A percentile compares a stretch with the other conserved stretches of the same genome.
Evolutionary conservation across 2,797 vertebrate genomes (phyloP).

Genomic region (Gambusia yucatana): DNA sequence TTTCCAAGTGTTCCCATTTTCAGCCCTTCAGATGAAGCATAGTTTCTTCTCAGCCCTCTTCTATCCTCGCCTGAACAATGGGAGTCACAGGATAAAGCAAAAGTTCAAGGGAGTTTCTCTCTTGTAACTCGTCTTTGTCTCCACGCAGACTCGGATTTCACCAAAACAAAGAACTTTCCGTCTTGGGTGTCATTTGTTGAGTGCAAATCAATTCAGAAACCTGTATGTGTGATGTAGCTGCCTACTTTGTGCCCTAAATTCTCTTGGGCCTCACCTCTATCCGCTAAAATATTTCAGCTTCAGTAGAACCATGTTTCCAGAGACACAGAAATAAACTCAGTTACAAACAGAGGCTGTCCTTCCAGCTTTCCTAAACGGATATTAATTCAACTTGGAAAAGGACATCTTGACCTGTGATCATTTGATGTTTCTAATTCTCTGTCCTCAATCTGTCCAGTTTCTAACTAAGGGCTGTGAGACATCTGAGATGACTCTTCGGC

Average conservation of each 20-base stretch:
- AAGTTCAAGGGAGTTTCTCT: constrained; percentile 21
- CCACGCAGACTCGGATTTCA: constrained; percentile 27
- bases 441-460: constrained; percentile 74
- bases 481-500: constrained; percentile 94
- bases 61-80: not conserved
- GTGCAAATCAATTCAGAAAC: constrained; percentile 5
- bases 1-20: not conserved
- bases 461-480: constrained; percentile 96
- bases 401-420: not conserved
- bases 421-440: constrained; percentile 1
- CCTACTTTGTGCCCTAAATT: constrained; percentile 23
- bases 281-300: not conserved
- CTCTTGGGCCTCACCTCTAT: constrained; percentile 18
- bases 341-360: not conserved
- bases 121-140: constrained; percentile 14
- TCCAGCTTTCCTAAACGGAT: not conserved
- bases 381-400: not conserved
- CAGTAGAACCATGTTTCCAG: not conserved
- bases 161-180: constrained; percentile 23
- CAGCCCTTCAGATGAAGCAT: not conserved
- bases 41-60: not conserved
- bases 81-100: constrained; percentile 22
- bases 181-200: constrained; percentile 28
- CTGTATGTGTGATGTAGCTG: not conserved
- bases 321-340: not conserved